Evolutionary conservation across 2,113 vertebrate genomes (phyloP).

Genomic region (Collichthys lucidus): DNA sequence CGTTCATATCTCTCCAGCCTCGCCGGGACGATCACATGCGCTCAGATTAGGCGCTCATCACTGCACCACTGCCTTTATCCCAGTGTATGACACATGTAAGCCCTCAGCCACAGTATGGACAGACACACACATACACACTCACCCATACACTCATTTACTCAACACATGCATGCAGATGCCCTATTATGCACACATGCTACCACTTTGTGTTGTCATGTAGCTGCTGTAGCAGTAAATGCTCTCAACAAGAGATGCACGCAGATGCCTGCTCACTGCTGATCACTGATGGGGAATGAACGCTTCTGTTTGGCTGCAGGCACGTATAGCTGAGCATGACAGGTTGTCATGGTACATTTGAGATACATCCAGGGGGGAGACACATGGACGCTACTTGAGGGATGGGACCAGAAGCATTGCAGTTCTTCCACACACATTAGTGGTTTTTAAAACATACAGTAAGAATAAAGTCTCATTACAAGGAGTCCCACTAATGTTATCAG

Average conservation of each 20-base stretch:
- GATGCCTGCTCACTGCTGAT: slow-evolving; percentile 61
- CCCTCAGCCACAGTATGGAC: slow-evolving; percentile 43
- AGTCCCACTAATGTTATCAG: neutral
- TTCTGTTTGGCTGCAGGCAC: slow-evolving; percentile 78
- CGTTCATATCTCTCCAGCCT: slow-evolving; percentile 67
- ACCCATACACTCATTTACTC: slow-evolving; percentile 44
- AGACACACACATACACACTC: slow-evolving; percentile 11
- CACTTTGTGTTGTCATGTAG: slow-evolving; percentile 61
- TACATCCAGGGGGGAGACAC: slow-evolving; percentile 53
- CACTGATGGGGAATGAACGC: slow-evolving; percentile 80
- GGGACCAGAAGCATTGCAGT: slow-evolving; percentile 22
- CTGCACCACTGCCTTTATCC: slow-evolving; percentile 67
- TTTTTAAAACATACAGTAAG: slow-evolving; percentile 6
- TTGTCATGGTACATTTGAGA: slow-evolving; percentile 82
- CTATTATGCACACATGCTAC: slow-evolving; percentile 51
- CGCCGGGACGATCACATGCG: slow-evolving; percentile 60
- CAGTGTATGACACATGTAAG: slow-evolving; percentile 52
- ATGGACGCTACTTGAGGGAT: slow-evolving; percentile 34
- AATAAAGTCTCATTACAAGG: neutral
- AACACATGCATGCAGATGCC: slow-evolving; percentile 51
- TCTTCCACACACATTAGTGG: slow-evolving; percentile 31
- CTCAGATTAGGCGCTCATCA: slow-evolving; percentile 73
- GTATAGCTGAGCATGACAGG: slow-evolving; percentile 73
- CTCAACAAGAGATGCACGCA: slow-evolving; percentile 56
- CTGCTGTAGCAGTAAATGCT: slow-evolving; percentile 53